A percentile compares a stretch with the other conserved stretches of the same genome.
Evolutionary conservation across 2,888 invertebrate species (phyloP).

Genomic region (Yponomeuta cagnagella): DNA sequence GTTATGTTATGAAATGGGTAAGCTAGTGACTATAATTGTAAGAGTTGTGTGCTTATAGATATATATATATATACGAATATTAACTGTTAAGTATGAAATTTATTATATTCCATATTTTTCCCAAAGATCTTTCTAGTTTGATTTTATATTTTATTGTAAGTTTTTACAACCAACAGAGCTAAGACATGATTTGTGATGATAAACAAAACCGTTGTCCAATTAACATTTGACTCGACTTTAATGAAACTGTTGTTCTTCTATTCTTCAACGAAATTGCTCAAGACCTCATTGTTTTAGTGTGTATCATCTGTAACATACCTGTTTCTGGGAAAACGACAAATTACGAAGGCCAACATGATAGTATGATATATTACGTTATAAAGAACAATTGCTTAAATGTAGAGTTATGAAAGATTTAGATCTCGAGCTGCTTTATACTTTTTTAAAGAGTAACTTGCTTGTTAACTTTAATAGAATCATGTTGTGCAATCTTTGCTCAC

Average conservation of each 20-base stretch:
- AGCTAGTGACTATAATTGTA: too few species aligned
- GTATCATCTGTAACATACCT: constrained; percentile 20
- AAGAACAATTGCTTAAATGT: constrained; percentile 13
- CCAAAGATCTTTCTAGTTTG: too few species aligned
- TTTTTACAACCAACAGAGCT: too few species aligned
- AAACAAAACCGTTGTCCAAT: constrained; percentile 29
- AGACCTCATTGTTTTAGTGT: constrained; percentile 41
- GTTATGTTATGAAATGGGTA: too few species aligned
- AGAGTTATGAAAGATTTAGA: constrained; percentile 38
- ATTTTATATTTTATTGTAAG: too few species aligned
- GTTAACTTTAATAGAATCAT: constrained; percentile 9
- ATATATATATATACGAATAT: too few species aligned
- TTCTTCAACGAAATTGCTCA: constrained; percentile 15
- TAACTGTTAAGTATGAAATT: too few species aligned
- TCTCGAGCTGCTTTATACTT: constrained; percentile 26
- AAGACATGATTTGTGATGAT: not conserved
- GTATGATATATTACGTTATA: constrained; percentile 25
- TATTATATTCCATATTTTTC: too few species aligned
- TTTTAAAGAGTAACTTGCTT: constrained; percentile 16
- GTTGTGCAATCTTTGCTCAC: not conserved
- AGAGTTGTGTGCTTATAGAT: too few species aligned
- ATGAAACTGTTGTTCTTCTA: constrained; percentile 19
- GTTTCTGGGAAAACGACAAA: constrained; percentile 59
- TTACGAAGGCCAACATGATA: constrained; percentile 57
- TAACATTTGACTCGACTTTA: constrained; percentile 30